Percentiles rank a stretch among this genome's conserved stretches.
These are phyloP conservation scores for Sebastes vulpes DNA, from an alignment of 2,797 vertebrate species.

Conservation along the genomic window DNA sequence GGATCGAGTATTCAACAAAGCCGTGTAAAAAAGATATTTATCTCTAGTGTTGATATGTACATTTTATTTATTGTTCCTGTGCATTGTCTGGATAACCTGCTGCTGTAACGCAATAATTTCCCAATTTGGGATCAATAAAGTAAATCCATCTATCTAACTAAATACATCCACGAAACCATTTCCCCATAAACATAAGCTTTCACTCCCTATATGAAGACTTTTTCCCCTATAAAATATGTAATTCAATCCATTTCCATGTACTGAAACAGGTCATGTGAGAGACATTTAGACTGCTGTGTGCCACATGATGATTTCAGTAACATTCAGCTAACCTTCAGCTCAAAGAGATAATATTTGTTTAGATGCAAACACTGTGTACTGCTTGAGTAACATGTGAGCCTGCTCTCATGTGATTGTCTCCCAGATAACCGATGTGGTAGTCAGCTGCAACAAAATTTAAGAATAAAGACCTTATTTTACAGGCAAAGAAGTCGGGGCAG, in stretches of 20 bases:
- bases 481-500: background rate
- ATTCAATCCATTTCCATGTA: background rate
- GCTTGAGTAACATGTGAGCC: background rate
- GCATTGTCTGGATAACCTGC: no score
- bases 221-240: background rate
- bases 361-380: background rate
- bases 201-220: no score
- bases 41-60: no score
- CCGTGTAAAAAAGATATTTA: no score
- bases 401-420: background rate
- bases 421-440: background rate
- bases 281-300: background rate
- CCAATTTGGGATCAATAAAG: no score
- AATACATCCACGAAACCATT: background rate
- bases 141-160: background rate
- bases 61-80: no score
- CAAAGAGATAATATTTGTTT: background rate
- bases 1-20: no score
- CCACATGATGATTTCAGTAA: background rate
- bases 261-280: background rate
- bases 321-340: background rate
- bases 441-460: background rate
- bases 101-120: no score
- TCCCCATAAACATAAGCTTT: no score
- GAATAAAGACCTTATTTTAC: background rate